Conservation (phyloP, 1,140 invertebrate genomes). For the Drosophila jambulina region DNA sequence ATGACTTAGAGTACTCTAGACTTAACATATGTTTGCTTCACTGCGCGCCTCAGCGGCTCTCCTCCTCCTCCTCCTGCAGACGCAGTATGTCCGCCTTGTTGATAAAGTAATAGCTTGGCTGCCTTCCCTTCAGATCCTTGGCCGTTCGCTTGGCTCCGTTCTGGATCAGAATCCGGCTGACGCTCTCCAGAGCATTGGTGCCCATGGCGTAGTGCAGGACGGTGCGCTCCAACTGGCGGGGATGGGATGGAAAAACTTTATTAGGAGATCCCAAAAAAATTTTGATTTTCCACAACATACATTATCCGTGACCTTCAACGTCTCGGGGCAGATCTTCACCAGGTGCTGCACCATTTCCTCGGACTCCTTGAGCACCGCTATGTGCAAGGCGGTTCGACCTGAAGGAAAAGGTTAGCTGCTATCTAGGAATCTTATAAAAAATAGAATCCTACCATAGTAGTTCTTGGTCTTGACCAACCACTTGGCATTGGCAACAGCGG, state of each 20-base stretch:
- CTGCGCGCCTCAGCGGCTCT: constrained; percentile 63
- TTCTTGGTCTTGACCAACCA: constrained; percentile 92
- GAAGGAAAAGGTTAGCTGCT: background rate
- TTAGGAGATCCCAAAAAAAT: too few relatives aligned
- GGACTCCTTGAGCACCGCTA: constrained; percentile 92
- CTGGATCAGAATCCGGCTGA: constrained; percentile 92
- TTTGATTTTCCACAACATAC: constrained; percentile 86
- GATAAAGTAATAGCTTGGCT: constrained; percentile 96
- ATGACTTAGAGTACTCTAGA: constrained; percentile 55
- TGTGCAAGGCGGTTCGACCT: constrained; percentile 90
- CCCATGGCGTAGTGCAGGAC: constrained; percentile 96
- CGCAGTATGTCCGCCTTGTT: constrained; percentile 94
- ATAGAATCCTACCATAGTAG: constrained; percentile 85
- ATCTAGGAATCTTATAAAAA: background rate
- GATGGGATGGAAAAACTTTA: accelerated
- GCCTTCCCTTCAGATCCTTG: constrained; percentile 94
- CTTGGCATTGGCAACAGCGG: constrained; percentile 87
- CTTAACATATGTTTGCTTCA: constrained; percentile 27
- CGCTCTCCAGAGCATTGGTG: constrained; percentile 91
- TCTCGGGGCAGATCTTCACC: constrained; percentile 89
- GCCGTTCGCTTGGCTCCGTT: constrained; percentile 92
- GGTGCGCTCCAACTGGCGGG: constrained; percentile 91
- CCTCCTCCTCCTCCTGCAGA: constrained; percentile 93
- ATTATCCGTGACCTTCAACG: constrained; percentile 92
- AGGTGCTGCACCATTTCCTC: constrained; percentile 91